Base-by-base conservation (phyloP, 2,797 vertebrate species). In the Tenualosa ilisha region DNA sequence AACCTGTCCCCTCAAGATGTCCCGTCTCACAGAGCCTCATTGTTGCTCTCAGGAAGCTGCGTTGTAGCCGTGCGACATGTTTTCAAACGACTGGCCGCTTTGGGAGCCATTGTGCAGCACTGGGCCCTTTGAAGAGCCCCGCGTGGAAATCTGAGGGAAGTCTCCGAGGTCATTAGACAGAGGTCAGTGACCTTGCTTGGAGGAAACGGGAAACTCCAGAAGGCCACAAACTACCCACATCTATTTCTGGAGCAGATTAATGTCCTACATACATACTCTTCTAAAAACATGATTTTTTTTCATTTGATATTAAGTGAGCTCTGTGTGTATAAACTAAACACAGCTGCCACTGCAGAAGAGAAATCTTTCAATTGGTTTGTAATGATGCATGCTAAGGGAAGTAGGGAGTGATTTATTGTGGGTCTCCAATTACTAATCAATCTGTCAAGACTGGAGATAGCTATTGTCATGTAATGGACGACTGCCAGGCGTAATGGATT, bases 401-500 rank as follows among this genome's bases (percentile, higher is more conserved):
- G 40, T 17, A 79, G 17, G 89, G 94, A 90, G 89, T 92, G 92
- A 95, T 94, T 91, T 90, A 90, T 90, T 90, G 91, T 92, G 89
- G 89, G 90, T 81, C 85, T 20, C 22, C 90, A 92, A 94, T 94
- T 92, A 89, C 89, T 82, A 89, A 92, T 93, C 91, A 87, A 85
- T 65, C 75, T 89, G 83, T 84, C 86, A 87, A 88, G 89, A 92
- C 90, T 43, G 89, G 92, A 92, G 91, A 93, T 93, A 92, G 92
- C 92, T 91, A 84, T 90, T 88, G 82, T 86, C 91, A 91, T 92
- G 91, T 93, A 89, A 90, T 92, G 89, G 90, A 92, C 94, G 92
- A 93, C 92, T 93, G 94, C 92, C 92, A 87, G 87, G 81, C 75
- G 79, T 93, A 92, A 94, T 86, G 86, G 93, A 95, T 79, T 94